These are phyloP conservation scores for Metopia argyrocephala DNA, from an alignment of 2,888 invertebrate genomes.

Conservation along the genomic window DNA sequence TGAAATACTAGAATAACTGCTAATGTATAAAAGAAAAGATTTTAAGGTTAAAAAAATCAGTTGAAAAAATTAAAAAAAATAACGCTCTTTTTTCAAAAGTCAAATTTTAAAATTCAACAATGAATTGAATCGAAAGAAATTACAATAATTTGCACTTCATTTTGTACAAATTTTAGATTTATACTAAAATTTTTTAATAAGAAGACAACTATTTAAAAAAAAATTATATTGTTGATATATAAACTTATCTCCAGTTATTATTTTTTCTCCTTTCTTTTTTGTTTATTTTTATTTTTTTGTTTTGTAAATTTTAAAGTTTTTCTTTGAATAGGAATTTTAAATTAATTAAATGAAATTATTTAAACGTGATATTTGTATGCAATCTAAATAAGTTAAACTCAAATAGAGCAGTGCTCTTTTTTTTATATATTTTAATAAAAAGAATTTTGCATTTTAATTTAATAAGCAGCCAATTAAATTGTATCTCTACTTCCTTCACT, in stretches of 20 bases:
- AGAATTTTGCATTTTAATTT: conserved; percentile 77
- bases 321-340: conserved; percentile 35
- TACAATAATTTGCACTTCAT: conserved; percentile 59
- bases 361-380: conserved; percentile 67
- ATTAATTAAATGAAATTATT: conserved; percentile 60
- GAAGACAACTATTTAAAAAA: conserved; percentile 22
- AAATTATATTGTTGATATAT: no score
- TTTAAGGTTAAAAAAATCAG: conserved; percentile 63
- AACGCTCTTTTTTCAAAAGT: conserved; percentile 10
- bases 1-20: conserved; percentile 37
- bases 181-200: conserved; percentile 10
- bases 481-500: conserved; percentile 9
- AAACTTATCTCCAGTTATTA: no score
- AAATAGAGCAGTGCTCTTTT: conserved; percentile 61
- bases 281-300: conserved; percentile 47
- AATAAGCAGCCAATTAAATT: conserved; percentile 43
- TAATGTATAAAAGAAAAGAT: conserved; percentile 62
- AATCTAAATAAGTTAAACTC: conserved; percentile 62
- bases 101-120: neutral
- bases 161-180: conserved; percentile 56
- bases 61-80: neutral
- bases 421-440: conserved; percentile 63
- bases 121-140: conserved; percentile 12
- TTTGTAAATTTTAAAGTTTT: conserved; percentile 61
- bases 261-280: conserved; percentile 15